Conservation (phyloP, 2,113 vertebrate species). For the Tringa solitaria region DNA sequence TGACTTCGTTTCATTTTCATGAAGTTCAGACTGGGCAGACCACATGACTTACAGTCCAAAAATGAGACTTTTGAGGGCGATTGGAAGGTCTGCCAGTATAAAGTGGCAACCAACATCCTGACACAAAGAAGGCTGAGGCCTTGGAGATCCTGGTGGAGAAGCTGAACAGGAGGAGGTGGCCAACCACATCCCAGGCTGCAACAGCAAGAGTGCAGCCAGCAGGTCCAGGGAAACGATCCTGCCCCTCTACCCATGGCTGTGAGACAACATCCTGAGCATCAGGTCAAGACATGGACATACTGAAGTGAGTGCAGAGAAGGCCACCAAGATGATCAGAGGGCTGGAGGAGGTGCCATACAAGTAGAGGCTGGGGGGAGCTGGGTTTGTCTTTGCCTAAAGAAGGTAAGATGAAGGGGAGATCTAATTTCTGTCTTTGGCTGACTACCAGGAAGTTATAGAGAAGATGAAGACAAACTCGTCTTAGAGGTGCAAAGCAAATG, state of each 20-base stretch:
- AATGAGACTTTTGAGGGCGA: background rate
- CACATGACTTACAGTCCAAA: background rate
- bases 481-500: background rate
- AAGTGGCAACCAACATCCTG: background rate
- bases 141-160: background rate
- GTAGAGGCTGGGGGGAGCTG: background rate
- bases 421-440: rapidly evolving
- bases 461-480: background rate
- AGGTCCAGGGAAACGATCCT: background rate
- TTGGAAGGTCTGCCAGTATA: background rate
- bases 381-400: background rate
- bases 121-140: background rate
- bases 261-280: rapidly evolving
- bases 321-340: rapidly evolving
- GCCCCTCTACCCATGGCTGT: rapidly evolving
- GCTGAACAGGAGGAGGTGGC: background rate
- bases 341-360: background rate
- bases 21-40: background rate
- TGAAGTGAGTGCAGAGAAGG: background rate
- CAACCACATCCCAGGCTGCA: background rate
- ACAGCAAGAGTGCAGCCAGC: background rate
- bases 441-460: background rate
- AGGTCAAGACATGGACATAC: background rate
- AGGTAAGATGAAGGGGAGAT: background rate
- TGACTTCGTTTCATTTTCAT: background rate